These are phyloP conservation scores for Eucera pruinosa DNA, from an alignment of 2,888 invertebrate genomes.

Conservation along the genomic window DNA sequence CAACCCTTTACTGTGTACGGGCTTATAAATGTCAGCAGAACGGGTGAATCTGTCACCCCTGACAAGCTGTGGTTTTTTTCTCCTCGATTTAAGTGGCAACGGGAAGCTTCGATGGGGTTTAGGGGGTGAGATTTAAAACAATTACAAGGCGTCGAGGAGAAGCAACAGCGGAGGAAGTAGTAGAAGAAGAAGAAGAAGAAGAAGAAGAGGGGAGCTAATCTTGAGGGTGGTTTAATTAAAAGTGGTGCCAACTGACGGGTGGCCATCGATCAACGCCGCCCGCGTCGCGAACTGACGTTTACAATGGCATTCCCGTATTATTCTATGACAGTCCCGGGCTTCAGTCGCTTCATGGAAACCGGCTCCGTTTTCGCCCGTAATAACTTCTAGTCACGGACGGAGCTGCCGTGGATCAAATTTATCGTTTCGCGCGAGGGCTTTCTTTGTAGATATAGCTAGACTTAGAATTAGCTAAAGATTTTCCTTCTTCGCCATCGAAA, in stretches of 20 bases:
- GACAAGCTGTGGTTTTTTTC: conserved; percentile 80
- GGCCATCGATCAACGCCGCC: conserved; percentile 84
- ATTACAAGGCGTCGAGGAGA: conserved; percentile 79
- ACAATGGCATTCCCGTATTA: conserved; percentile 61
- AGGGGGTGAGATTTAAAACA: conserved; percentile 83
- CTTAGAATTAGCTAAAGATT: too few species aligned
- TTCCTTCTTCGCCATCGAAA: too few species aligned
- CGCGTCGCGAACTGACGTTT: conserved; percentile 66
- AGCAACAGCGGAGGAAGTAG: not conserved
- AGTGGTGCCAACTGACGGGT: conserved; percentile 84
- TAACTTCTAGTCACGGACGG: conserved; percentile 59
- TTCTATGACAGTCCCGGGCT: conserved; percentile 57
- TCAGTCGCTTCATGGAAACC: conserved; percentile 37
- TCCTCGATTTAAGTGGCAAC: conserved; percentile 70
- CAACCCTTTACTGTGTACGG: conserved; percentile 66
- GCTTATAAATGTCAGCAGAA: conserved; percentile 80
- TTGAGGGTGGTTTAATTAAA: conserved; percentile 84
- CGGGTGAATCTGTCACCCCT: conserved; percentile 82
- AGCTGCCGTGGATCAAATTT: conserved; percentile 41
- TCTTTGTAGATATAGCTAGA: too few species aligned
- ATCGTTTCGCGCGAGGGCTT: too few species aligned
- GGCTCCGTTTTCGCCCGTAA: conserved; percentile 45
- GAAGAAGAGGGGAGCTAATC: conserved; percentile 75
- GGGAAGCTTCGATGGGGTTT: conserved; percentile 59
- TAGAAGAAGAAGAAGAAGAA: conserved; percentile 20